Conservation (phyloP, 1,140 invertebrate species). For the Oryctes rhinoceros region DNA sequence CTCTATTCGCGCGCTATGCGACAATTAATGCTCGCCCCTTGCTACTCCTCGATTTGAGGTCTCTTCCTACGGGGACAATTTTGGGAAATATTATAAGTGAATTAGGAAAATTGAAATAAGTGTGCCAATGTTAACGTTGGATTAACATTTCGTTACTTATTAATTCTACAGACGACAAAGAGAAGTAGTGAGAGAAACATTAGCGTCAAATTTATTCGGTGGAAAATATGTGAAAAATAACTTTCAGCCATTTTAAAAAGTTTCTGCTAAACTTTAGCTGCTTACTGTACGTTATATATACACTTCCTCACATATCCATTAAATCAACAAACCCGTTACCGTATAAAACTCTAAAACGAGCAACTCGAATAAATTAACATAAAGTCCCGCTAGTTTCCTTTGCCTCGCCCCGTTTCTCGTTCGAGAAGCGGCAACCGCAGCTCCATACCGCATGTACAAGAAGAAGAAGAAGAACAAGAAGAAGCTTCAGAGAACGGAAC, state of each 20-base stretch:
- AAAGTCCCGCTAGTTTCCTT: slow-evolving; percentile 55
- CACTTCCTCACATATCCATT: slow-evolving; percentile 30
- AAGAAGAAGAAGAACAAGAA: slow-evolving; percentile 23
- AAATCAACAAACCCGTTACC: slow-evolving; percentile 45
- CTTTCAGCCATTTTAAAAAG: not conserved
- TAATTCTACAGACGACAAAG: no score
- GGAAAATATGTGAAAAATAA: not conserved
- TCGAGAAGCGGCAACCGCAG: slow-evolving; percentile 9
- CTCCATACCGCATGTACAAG: not conserved
- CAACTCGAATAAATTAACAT: slow-evolving; percentile 57
- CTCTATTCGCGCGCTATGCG: no score
- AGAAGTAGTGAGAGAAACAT: no score
- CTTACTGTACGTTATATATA: not conserved
- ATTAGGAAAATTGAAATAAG: no score
- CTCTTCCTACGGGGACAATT: no score
- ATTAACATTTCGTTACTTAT: no score
- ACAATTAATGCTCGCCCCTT: no score
- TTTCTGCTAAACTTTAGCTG: not conserved
- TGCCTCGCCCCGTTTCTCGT: slow-evolving; percentile 45
- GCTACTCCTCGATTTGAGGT: no score
- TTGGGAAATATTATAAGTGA: no score
- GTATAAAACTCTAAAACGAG: slow-evolving; percentile 55
- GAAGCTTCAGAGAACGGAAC: slow-evolving; percentile 54
- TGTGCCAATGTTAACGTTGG: no score
- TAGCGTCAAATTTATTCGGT: no score